phyloP scores from a whole-genome alignment of 2,797 vertebrate species.

The Anableps anableps region DNA sequence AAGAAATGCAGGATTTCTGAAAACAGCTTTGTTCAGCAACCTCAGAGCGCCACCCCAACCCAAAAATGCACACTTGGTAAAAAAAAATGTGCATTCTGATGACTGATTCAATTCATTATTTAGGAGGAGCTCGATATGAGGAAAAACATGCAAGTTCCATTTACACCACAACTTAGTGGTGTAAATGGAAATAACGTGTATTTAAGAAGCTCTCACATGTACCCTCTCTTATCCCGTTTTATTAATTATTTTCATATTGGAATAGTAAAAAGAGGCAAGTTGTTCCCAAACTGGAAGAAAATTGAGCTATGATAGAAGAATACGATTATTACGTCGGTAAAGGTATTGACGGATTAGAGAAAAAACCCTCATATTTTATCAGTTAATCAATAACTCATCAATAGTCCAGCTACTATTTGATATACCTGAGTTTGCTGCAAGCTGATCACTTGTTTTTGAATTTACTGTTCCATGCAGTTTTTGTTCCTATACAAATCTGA shows the following conservation, averaged over 20 bases:
- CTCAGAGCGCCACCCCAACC: not conserved
- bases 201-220: not conserved
- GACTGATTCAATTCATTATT: not conserved
- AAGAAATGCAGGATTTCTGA: not conserved
- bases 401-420: not conserved
- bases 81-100: not conserved
- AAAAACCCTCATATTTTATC: not conserved
- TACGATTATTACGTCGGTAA: not conserved
- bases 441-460: not conserved
- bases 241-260: not conserved
- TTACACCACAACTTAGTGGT: not conserved
- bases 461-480: not conserved
- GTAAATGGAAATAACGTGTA: not conserved
- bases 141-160: not conserved
- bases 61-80: not conserved
- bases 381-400: not conserved
- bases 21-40: not conserved
- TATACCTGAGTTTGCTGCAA: not conserved
- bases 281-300: not conserved
- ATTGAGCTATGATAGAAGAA: not conserved
- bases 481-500: not conserved
- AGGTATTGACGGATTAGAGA: not conserved
- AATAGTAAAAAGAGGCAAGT: not conserved
- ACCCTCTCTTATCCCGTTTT: not conserved
- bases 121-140: not conserved